Percentiles rank a stretch among this genome's conserved stretches.
phyloP scores from a whole-genome alignment of 2,888 invertebrate species.

The Oligia strigilis region DNA sequence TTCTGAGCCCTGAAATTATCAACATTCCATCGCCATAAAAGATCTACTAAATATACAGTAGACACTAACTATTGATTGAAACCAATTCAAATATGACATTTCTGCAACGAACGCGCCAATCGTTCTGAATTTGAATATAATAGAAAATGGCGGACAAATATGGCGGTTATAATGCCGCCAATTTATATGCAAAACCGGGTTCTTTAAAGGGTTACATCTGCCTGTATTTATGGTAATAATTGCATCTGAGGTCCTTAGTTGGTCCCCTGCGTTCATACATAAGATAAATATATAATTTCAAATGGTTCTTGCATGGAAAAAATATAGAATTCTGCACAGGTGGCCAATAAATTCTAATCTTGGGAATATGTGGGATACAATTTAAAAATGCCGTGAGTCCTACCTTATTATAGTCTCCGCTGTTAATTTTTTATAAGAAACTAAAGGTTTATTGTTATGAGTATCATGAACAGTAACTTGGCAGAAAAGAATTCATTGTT shows the following conservation, averaged over 20 bases:
- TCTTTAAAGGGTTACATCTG: conserved; percentile 73
- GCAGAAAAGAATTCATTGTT: background rate
- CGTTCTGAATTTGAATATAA: conserved; percentile 85
- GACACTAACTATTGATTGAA: conserved; percentile 31
- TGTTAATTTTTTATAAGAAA: background rate
- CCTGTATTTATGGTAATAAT: conserved; percentile 73
- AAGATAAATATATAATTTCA: conserved; percentile 50
- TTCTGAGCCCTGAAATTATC: background rate
- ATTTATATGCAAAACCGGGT: conserved; percentile 80
- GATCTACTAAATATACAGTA: conserved; percentile 5
- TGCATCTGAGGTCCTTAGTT: conserved; percentile 58
- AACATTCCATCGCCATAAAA: conserved; percentile 14
- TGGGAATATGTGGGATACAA: conserved; percentile 20
- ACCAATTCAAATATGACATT: conserved; percentile 60
- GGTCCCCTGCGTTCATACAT: conserved; percentile 62
- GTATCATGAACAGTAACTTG: background rate
- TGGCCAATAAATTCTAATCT: conserved; percentile 56
- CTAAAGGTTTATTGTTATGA: background rate
- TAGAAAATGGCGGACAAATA: conserved; percentile 80
- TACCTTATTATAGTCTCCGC: background rate
- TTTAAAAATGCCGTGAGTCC: background rate
- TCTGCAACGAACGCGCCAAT: conserved; percentile 44
- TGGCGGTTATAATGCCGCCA: conserved; percentile 74
- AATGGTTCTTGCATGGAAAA: conserved; percentile 24
- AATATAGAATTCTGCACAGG: conserved; percentile 43